Evolutionary conservation across 2,113 vertebrate species (phyloP).

Genomic region (Carassius gibelio): DNA sequence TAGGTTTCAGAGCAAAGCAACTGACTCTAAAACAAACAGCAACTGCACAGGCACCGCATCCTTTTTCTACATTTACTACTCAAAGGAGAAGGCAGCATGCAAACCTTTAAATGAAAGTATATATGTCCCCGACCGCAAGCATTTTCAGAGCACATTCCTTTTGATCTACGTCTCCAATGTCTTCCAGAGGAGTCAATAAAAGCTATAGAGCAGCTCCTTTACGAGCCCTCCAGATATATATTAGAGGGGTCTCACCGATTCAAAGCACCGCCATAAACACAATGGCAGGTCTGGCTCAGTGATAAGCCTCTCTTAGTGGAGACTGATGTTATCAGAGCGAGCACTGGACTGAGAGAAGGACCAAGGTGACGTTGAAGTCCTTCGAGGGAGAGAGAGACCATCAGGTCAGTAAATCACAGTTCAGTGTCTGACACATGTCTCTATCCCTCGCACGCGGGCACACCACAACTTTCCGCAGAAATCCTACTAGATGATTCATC

Average conservation of each 20-base stretch:
- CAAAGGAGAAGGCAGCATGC: not conserved
- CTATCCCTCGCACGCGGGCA: not conserved
- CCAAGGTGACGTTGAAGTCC: slow-evolving; percentile 29
- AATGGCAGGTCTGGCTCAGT: slow-evolving; percentile 27
- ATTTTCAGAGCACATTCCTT: slow-evolving; percentile 24
- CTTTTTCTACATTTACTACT: not conserved
- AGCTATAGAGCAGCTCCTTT: slow-evolving; percentile 18
- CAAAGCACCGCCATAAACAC: slow-evolving; percentile 41
- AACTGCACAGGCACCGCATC: not conserved
- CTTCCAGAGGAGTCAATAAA: slow-evolving; percentile 38
- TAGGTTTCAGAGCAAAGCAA: slow-evolving; percentile 5
- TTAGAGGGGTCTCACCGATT: slow-evolving; percentile 37
- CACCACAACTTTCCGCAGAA: slow-evolving; percentile 27
- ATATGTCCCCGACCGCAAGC: slow-evolving; percentile 3
- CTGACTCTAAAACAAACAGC: slow-evolving; percentile 6
- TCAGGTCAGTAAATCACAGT: not conserved
- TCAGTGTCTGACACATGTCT: slow-evolving; percentile 2
- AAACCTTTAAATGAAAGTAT: slow-evolving; percentile 22
- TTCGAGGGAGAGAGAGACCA: slow-evolving; percentile 6
- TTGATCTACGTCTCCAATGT: slow-evolving; percentile 33
- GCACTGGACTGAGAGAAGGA: slow-evolving; percentile 31
- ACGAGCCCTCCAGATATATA: slow-evolving; percentile 47
- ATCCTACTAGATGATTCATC: slow-evolving; percentile 59
- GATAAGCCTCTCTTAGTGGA: slow-evolving; percentile 42
- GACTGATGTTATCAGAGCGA: slow-evolving; percentile 39